These are phyloP conservation scores for Euzophera pinguis DNA, from an alignment of 2,888 invertebrate species.

Conservation along the genomic window DNA sequence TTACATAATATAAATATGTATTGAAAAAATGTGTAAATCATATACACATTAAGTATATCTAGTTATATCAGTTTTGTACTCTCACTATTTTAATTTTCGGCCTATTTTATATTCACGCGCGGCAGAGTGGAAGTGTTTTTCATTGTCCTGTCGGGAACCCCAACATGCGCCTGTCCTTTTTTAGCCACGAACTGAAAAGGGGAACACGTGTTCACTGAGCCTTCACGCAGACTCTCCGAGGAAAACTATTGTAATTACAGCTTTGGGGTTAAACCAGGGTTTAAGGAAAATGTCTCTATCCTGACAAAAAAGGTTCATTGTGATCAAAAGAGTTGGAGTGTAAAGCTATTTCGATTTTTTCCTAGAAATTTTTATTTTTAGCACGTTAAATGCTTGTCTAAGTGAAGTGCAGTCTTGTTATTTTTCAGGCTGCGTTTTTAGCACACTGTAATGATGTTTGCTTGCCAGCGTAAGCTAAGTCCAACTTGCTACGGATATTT, in stretches of 20 bases:
- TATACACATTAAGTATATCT: not conserved
- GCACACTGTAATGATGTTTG: no score
- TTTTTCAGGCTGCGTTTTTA: no score
- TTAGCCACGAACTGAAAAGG: constrained; percentile 37
- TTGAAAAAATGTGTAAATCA: no score
- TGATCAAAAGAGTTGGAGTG: not conserved
- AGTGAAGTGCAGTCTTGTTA: no score
- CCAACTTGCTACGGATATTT: no score
- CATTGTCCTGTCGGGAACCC: constrained; percentile 56
- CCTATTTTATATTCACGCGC: constrained; percentile 64
- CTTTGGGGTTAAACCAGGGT: constrained; percentile 2
- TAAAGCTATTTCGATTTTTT: not conserved
- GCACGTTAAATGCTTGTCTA: no score
- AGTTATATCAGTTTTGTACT: not conserved
- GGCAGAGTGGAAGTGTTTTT: constrained; percentile 64
- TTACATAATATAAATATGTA: no score
- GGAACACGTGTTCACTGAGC: constrained; percentile 37
- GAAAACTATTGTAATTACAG: constrained; percentile 23
- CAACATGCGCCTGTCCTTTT: constrained; percentile 49
- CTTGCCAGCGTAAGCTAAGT: no score
- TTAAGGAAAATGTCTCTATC: not conserved
- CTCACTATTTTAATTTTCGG: constrained; percentile 25
- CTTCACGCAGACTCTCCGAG: constrained; percentile 28
- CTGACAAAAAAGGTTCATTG: not conserved
- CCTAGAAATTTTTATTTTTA: no score